Evolutionary conservation across 1,140 invertebrate genomes (phyloP).

Genomic region (Drosophila pachea): DNA sequence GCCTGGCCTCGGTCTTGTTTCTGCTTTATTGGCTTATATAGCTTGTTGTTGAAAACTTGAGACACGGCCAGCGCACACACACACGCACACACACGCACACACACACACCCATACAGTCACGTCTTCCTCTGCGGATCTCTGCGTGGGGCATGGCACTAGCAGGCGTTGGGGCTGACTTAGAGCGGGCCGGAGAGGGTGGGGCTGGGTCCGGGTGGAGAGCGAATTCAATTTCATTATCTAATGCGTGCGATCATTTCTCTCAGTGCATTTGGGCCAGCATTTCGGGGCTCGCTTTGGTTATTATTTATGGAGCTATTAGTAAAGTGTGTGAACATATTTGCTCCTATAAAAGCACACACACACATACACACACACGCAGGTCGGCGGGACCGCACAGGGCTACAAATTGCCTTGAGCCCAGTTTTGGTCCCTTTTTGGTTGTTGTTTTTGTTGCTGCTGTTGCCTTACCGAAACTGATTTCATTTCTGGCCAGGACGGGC

Average conservation of each 20-base stretch:
- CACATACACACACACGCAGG: constrained; percentile 29
- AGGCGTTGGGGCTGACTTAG: neutral
- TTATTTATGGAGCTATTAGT: constrained; percentile 79
- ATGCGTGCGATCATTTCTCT: constrained; percentile 10
- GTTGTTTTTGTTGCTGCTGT: constrained; percentile 21
- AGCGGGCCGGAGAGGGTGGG: no score
- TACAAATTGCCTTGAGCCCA: constrained; percentile 70
- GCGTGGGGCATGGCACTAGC: constrained; percentile 48
- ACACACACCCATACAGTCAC: constrained; percentile 50
- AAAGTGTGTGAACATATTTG: constrained; percentile 76
- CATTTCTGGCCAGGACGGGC: constrained; percentile 52
- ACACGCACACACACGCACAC: constrained; percentile 58
- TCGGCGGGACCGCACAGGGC: constrained; percentile 69
- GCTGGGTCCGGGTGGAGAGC: no score
- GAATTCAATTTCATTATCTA: no score
- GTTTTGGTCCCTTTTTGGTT: constrained; percentile 33
- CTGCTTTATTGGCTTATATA: constrained; percentile 73
- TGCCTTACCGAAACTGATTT: constrained; percentile 73
- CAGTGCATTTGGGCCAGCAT: constrained; percentile 55
- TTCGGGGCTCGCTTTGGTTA: constrained; percentile 72
- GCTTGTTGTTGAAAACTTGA: constrained; percentile 74
- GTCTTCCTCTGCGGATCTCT: constrained; percentile 46
- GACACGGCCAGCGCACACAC: constrained; percentile 47
- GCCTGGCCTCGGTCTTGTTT: constrained; percentile 43
- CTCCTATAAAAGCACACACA: constrained; percentile 60